Conservation (phyloP, 37 sponge, comb jelly and placozoan species). For the Haliclona indistincta region DNA sequence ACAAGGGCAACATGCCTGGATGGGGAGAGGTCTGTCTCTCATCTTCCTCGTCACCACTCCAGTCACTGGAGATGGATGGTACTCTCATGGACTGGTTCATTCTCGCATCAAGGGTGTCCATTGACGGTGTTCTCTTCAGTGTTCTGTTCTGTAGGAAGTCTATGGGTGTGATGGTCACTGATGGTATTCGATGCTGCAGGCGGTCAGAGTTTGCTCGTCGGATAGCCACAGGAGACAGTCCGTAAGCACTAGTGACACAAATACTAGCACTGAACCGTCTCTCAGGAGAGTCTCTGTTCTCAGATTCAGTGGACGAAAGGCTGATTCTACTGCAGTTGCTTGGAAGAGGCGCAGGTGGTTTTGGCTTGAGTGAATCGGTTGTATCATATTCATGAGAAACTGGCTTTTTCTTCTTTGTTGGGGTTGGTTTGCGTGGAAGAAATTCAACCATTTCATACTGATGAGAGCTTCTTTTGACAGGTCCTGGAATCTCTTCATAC, state of each 20-base stretch:
- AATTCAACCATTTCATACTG: too few relatives aligned
- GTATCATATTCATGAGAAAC: too few relatives aligned
- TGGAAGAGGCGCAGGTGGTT: neutral
- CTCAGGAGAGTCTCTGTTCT: neutral
- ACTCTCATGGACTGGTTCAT: constrained; percentile 21
- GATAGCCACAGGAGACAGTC: neutral
- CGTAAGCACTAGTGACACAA: neutral
- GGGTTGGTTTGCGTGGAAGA: too few relatives aligned
- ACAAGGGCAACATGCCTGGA: constrained; percentile 1
- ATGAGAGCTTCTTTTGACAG: neutral
- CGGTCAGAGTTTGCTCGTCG: constrained; percentile 7
- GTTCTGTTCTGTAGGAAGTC: neutral
- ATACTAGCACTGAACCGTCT: constrained; percentile 9
- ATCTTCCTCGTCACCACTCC: constrained; percentile 51
- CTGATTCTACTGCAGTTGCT: too few relatives aligned
- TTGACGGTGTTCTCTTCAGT: constrained; percentile 43
- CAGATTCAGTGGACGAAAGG: too few relatives aligned
- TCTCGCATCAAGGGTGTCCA: constrained; percentile 66
- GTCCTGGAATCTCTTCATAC: neutral
- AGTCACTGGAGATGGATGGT: neutral
- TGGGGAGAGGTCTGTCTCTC: constrained; percentile 18
- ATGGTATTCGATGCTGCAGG: neutral
- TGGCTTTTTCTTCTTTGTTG: too few relatives aligned
- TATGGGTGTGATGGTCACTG: neutral
- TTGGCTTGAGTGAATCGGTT: neutral